These are phyloP conservation scores for Herminia tarsipennalis DNA, from an alignment of 2,888 invertebrate species.

Conservation along the genomic window DNA sequence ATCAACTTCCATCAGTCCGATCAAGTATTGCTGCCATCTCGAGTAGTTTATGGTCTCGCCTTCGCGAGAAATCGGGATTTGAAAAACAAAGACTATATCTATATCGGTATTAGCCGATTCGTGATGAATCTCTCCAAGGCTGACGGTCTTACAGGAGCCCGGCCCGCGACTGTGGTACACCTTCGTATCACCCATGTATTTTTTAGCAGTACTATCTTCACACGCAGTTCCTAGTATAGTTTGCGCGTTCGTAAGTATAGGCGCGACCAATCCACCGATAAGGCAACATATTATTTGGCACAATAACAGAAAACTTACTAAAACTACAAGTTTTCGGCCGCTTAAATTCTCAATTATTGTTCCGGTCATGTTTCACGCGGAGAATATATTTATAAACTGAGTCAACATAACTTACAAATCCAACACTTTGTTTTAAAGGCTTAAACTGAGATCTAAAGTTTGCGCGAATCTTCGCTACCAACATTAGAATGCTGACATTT, in stretches of 20 bases:
- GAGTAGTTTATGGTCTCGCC: slow-evolving; percentile 93
- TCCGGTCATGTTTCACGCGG: slow-evolving; percentile 90
- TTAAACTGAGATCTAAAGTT: too few relatives aligned
- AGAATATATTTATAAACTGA: too few relatives aligned
- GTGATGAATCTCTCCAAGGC: slow-evolving; percentile 71
- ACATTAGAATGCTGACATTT: too few relatives aligned
- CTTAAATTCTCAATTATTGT: slow-evolving; percentile 99
- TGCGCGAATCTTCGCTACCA: too few relatives aligned
- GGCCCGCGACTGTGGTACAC: slow-evolving; percentile 93
- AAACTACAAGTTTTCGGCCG: slow-evolving; percentile 94
- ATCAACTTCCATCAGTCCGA: slow-evolving; percentile 96
- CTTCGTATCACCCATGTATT: slow-evolving; percentile 87
- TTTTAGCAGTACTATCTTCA: slow-evolving; percentile 89
- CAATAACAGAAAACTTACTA: slow-evolving; percentile 92
- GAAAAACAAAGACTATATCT: slow-evolving; percentile 94
- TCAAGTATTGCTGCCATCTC: slow-evolving; percentile 98
- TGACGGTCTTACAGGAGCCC: slow-evolving; percentile 84
- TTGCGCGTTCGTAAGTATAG: slow-evolving; percentile 94
- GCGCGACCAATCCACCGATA: slow-evolving; percentile 94
- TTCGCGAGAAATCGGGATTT: slow-evolving; percentile 95
- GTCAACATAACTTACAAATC: too few relatives aligned
- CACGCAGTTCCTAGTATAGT: slow-evolving; percentile 93
- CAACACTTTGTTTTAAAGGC: too few relatives aligned
- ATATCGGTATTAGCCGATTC: slow-evolving; percentile 88
- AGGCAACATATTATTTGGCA: slow-evolving; percentile 96